phyloP scores from a whole-genome alignment of 2,888 invertebrate species.

The Meta bourneti region DNA sequence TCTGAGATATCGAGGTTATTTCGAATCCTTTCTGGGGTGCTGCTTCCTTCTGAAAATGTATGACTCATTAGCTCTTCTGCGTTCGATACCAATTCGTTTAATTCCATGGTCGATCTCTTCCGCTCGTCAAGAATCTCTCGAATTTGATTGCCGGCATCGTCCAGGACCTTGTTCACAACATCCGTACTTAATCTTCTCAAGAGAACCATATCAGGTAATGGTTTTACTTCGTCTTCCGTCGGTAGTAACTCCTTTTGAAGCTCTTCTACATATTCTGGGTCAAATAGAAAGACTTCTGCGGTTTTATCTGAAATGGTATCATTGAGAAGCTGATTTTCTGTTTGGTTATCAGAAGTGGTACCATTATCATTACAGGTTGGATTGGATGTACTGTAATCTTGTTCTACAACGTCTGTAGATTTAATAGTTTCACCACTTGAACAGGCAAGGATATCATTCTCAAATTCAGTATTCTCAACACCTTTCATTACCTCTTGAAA shows the following conservation, averaged over 20 bases:
- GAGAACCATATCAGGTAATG: slow-evolving; percentile 1
- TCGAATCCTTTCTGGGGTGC: not conserved
- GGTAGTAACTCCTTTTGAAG: not conserved
- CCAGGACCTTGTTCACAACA: slow-evolving; percentile 56
- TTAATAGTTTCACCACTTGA: not conserved
- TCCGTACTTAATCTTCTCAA: slow-evolving; percentile 46
- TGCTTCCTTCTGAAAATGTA: not conserved
- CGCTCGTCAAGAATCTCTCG: slow-evolving; percentile 12
- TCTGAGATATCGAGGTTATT: no score
- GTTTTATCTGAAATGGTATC: not conserved
- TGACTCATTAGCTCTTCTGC: not conserved
- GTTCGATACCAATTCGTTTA: not conserved
- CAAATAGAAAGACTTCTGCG: not conserved
- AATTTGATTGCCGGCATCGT: slow-evolving; percentile 27
- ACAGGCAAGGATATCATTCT: not conserved
- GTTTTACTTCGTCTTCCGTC: not conserved
- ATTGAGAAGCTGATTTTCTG: no score
- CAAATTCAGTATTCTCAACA: not conserved
- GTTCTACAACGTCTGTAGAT: no score
- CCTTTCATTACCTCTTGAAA: not conserved
- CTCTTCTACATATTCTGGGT: not conserved
- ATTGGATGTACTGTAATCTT: not conserved
- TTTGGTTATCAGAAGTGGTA: not conserved
- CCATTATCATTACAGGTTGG: not conserved
- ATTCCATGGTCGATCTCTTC: not conserved